Base-by-base conservation (phyloP, 2,113 vertebrate genomes). In the Crocuta crocuta region DNA sequence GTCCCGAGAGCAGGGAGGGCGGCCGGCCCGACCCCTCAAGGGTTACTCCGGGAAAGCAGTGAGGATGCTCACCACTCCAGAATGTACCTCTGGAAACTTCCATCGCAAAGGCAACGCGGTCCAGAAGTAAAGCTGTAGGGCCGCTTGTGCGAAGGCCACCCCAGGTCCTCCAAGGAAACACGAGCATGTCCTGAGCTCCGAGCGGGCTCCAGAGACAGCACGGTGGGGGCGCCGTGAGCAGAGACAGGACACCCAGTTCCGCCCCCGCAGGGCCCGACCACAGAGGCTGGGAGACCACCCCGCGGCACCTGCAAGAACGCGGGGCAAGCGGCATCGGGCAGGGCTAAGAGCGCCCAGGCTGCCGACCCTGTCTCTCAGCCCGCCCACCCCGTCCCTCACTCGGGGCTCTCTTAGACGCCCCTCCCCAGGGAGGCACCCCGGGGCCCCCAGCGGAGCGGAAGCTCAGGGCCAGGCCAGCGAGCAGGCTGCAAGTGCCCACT, bases 81-180 rank as follows among this genome's bases (percentile, higher is more conserved):
- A 10, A 17, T 0, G 13, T 1, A n/a, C 11, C 17, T 9, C 12
- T 23, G 58, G 35, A 80, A 33, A 23, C 13, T 11, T 28, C 55
- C 6, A 8, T 6, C 10, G 11, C 7, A 61, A 33, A 68, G 53
- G 6, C 35, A 12, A 10, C 0, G 0, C 0, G 45, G 24, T 19
- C 81, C 82, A n/a, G 66, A 55, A 31, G 53, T 3, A 23, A 1
- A 0, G 17, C 10, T 43, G 13, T 1, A 9, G 65, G 48, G 19
- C 26, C 7, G 13, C 16, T 28, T 73, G 23, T 68, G 13, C 1
- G 17, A 11, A 65, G 71, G 35, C n/a, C 2, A 2, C 53, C 26
- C 4, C 10, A 33, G 23, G 55, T 35, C 45, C 45, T 58, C 31
- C 0, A 0, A 2, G 7, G 65, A n/a, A 26, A 39, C 1, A 9